These are phyloP conservation scores for Brotula barbata DNA, from an alignment of 2,797 vertebrate genomes.

Conservation along the genomic window DNA sequence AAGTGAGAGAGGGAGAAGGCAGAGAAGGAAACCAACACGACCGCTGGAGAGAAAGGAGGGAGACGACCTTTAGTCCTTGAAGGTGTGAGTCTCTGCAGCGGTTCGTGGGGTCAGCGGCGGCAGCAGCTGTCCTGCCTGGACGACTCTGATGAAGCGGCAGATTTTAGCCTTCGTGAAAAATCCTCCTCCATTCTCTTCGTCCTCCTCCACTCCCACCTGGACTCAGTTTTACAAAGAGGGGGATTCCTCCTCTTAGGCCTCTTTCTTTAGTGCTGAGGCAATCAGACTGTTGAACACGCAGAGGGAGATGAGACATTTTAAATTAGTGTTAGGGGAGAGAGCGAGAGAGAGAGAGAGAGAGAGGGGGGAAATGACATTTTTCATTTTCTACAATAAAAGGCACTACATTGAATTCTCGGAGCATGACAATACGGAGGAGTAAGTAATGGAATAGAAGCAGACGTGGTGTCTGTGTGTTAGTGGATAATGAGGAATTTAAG, in stretches of 20 bases:
- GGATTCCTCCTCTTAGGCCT: constrained; percentile 76
- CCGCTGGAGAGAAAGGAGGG: constrained; percentile 38
- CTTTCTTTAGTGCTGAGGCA: constrained; percentile 75
- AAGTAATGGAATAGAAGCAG: constrained; percentile 77
- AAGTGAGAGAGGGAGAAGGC: constrained; percentile 33
- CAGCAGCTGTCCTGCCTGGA: constrained; percentile 70
- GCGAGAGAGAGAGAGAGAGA: constrained; percentile 45
- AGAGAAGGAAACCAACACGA: constrained; percentile 16
- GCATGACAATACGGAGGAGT: constrained; percentile 76
- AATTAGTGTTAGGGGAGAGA: constrained; percentile 73
- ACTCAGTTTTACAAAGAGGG: constrained; percentile 74
- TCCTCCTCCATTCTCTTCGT: constrained; percentile 41
- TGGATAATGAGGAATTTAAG: constrained; percentile 78
- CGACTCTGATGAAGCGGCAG: constrained; percentile 81
- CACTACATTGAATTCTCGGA: constrained; percentile 77
- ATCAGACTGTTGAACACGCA: constrained; percentile 78
- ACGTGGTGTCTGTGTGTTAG: constrained; percentile 72
- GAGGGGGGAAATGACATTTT: constrained; percentile 74
- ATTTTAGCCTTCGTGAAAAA: constrained; percentile 73
- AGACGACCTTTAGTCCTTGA: constrained; percentile 66
- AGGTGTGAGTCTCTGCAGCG: constrained; percentile 46
- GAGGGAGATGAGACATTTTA: constrained; percentile 81
- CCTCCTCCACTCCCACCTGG: constrained; percentile 63
- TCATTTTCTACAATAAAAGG: constrained; percentile 79
- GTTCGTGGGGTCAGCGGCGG: constrained; percentile 53